Conservation (phyloP, 2,113 vertebrate species). For the Macaca nemestrina region DNA sequence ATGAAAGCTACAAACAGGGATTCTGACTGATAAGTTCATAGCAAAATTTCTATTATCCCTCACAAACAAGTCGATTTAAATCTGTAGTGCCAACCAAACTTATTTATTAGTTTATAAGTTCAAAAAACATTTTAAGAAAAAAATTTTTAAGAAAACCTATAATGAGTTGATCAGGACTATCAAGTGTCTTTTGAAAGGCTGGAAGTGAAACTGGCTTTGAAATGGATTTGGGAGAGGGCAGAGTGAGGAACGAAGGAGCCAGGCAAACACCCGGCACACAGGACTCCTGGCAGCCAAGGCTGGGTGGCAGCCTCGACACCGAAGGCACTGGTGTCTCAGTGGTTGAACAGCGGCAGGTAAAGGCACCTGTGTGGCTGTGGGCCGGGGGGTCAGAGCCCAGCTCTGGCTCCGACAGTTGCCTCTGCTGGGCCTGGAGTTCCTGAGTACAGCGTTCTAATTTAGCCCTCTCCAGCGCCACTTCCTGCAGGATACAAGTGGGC, state of each 20-base stretch:
- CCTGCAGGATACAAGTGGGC: rapidly evolving
- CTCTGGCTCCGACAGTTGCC: background rate
- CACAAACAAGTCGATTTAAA: background rate
- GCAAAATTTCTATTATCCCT: background rate
- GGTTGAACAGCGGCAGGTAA: rapidly evolving
- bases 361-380: background rate
- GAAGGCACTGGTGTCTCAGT: background rate
- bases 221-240: background rate
- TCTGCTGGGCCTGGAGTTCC: background rate
- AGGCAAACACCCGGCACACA: rapidly evolving
- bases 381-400: too few species aligned
- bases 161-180: background rate
- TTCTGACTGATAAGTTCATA: background rate
- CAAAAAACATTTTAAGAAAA: background rate
- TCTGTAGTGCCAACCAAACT: background rate
- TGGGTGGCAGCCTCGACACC: too few species aligned
- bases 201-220: background rate
- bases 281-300: background rate
- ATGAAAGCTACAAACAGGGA: background rate
- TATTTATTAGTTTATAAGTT: background rate
- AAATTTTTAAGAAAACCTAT: background rate
- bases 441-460: background rate
- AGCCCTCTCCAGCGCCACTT: background rate
- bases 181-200: background rate
- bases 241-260: background rate